Evolutionary conservation across 2,888 invertebrate species (phyloP).

Genomic region (Lymantria monacha): DNA sequence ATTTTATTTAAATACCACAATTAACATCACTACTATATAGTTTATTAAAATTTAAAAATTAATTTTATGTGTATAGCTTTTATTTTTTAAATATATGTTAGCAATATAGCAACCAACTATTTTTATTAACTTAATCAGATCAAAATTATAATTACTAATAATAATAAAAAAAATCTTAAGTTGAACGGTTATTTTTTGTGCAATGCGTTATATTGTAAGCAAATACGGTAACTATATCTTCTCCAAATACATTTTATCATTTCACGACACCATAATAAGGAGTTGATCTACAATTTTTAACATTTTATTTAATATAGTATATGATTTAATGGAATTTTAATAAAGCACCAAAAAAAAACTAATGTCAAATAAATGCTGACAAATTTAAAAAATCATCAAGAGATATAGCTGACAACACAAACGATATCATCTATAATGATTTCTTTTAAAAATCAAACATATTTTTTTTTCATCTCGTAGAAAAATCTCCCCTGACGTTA

Average conservation of each 20-base stretch:
- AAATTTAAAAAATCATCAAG: conserved; percentile 29
- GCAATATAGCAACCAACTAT: conserved; percentile 41
- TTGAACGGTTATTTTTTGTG: conserved; percentile 62
- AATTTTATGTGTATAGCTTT: conserved; percentile 19
- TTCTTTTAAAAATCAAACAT: conserved; percentile 9
- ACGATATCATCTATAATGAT: conserved; percentile 35
- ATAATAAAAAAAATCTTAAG: conserved; percentile 38
- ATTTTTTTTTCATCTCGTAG: not conserved
- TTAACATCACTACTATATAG: conserved; percentile 35
- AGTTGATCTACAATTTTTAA: conserved; percentile 11
- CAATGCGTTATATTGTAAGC: conserved; percentile 42
- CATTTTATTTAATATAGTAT: no score
- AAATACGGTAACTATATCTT: conserved; percentile 52
- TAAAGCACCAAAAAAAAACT: not conserved
- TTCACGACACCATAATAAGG: conserved; percentile 10
- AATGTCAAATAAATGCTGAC: conserved; percentile 3
- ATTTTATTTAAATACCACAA: conserved; percentile 63
- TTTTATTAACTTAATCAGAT: conserved; percentile 37
- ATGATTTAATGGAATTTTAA: no score
- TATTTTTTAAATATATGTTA: conserved; percentile 29
- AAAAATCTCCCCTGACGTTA: not conserved
- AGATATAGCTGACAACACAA: conserved; percentile 31
- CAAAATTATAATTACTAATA: conserved; percentile 38
- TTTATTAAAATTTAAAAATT: conserved; percentile 27
- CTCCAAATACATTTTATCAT: conserved; percentile 14